These are phyloP conservation scores for Teinopalpus imperialis DNA, from an alignment of 2,888 invertebrate species.

Conservation along the genomic window DNA sequence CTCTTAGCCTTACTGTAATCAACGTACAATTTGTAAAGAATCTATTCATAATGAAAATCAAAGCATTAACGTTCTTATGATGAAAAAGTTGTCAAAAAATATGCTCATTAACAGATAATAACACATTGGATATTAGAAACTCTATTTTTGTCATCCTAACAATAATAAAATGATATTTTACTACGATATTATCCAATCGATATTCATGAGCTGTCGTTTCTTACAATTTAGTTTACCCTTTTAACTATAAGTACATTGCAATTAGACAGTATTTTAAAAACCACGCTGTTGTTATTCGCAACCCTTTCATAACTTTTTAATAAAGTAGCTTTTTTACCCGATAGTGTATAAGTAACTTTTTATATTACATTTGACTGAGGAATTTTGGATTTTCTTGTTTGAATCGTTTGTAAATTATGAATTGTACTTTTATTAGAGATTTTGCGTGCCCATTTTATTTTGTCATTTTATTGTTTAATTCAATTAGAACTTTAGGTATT, in stretches of 20 bases:
- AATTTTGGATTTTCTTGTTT: constrained; percentile 42
- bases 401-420: constrained; percentile 61
- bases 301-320: constrained; percentile 48
- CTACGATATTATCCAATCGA: constrained; percentile 57
- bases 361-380: constrained; percentile 63
- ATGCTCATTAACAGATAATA: constrained; percentile 49
- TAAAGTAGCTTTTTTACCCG: constrained; percentile 77
- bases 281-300: constrained; percentile 51
- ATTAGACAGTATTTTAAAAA: constrained; percentile 67
- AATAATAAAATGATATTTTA: constrained; percentile 72
- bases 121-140: constrained; percentile 31
- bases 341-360: constrained; percentile 47
- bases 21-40: constrained; percentile 26
- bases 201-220: constrained; percentile 48
- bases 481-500: constrained; percentile 33
- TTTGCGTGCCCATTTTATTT: constrained; percentile 37
- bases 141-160: constrained; percentile 63
- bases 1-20: constrained; percentile 30
- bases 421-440: constrained; percentile 42
- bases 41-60: constrained; percentile 13
- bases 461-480: constrained; percentile 37
- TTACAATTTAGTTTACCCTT: constrained; percentile 43
- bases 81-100: constrained; percentile 30
- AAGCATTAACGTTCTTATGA: constrained; percentile 21
- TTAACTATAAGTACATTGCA: constrained; percentile 55